Conservation (phyloP, 2,888 invertebrate species). For the Cenopis cana region DNA sequence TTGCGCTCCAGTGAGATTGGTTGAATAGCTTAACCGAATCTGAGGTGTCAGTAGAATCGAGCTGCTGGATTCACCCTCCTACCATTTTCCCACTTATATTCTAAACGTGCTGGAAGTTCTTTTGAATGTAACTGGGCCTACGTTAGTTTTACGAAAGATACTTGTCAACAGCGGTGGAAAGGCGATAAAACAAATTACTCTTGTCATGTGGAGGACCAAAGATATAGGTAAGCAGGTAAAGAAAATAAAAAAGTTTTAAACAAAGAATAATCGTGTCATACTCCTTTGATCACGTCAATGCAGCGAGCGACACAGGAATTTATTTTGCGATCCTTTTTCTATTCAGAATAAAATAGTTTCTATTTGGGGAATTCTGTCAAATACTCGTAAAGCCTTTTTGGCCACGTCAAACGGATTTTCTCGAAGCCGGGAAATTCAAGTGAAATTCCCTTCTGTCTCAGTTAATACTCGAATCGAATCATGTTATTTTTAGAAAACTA, state of each 20-base stretch:
- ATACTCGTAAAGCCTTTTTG: conserved; percentile 53
- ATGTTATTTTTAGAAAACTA: conserved; percentile 20
- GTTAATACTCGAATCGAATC: conserved; percentile 37
- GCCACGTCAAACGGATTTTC: conserved; percentile 57
- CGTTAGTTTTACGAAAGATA: too few species aligned
- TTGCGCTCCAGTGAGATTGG: too few species aligned
- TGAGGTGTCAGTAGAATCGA: too few species aligned
- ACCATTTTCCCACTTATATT: too few species aligned
- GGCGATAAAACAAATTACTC: too few species aligned
- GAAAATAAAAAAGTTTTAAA: not conserved
- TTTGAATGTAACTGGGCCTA: too few species aligned
- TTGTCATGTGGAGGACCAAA: too few species aligned
- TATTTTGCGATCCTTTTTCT: conserved; percentile 28
- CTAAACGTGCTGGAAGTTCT: too few species aligned
- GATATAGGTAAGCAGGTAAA: too few species aligned
- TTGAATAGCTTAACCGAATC: too few species aligned
- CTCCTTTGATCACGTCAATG: conserved; percentile 30
- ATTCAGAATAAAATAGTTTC: conserved; percentile 39
- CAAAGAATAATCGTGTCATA: conserved; percentile 26
- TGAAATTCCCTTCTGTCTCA: conserved; percentile 53
- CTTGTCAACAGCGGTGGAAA: too few species aligned
- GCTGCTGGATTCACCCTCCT: too few species aligned
- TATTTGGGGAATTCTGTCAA: conserved; percentile 41
- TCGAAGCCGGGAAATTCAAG: conserved; percentile 50
- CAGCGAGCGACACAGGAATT: conserved; percentile 15